These are phyloP conservation scores for Euwallacea fornicatus DNA, from an alignment of 1,140 invertebrate genomes.

Conservation along the genomic window DNA sequence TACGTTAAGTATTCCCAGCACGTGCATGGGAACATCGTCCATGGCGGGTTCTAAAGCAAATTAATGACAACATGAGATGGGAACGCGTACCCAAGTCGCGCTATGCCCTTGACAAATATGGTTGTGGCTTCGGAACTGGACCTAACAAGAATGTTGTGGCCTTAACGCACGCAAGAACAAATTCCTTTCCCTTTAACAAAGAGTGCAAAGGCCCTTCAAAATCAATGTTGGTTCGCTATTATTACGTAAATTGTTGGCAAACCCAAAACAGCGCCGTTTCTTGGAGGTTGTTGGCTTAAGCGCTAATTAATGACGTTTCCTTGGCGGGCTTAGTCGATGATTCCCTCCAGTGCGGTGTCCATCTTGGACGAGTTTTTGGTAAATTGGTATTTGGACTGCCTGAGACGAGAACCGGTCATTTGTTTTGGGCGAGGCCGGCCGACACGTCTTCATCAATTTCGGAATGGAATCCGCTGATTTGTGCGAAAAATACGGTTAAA, in stretches of 20 bases:
- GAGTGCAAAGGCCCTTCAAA: too few relatives aligned
- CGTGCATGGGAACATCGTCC: too few relatives aligned
- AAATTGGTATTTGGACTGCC: conserved; percentile 34
- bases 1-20: too few relatives aligned
- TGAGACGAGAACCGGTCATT: conserved; percentile 21
- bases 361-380: conserved; percentile 11
- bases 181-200: neutral
- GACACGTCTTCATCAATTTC: conserved; percentile 7
- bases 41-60: too few relatives aligned
- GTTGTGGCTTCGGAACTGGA: conserved; percentile 2
- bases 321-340: neutral
- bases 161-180: neutral
- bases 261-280: conserved; percentile 16
- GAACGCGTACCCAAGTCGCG: too few relatives aligned
- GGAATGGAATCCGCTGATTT: neutral
- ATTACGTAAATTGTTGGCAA: conserved; percentile 2
- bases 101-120: neutral
- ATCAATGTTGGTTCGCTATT: too few relatives aligned
- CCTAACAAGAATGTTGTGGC: conserved; percentile 1
- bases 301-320: conserved; percentile 33
- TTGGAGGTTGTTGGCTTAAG: conserved; percentile 34
- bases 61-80: too few relatives aligned
- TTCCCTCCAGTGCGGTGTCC: conserved; percentile 5
- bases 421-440: conserved; percentile 17
- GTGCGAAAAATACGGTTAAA: too few relatives aligned